These are phyloP conservation scores for Meriones psammophilus DNA, from an alignment of 2,797 vertebrate species.

Conservation along the genomic window DNA sequence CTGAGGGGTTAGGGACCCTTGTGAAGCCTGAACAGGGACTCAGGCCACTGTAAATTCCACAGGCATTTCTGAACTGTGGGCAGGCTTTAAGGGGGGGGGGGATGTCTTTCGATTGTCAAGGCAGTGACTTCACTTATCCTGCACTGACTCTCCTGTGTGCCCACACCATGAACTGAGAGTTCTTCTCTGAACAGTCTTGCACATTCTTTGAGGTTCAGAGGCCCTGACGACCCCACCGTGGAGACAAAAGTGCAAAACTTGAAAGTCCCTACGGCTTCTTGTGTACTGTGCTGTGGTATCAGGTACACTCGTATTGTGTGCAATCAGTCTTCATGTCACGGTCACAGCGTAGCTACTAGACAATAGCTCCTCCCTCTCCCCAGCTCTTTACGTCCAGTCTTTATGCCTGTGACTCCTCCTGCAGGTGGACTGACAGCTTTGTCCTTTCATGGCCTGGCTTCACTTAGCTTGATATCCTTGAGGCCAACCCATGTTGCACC, in stretches of 20 bases:
- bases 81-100: background rate
- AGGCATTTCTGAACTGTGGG: background rate
- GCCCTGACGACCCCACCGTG: background rate
- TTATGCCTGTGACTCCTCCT: background rate
- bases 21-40: background rate
- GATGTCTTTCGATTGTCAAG: background rate
- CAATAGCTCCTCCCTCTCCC: background rate
- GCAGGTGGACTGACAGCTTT: background rate
- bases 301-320: too few relatives aligned
- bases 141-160: background rate
- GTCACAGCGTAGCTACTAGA: background rate
- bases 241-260: background rate
- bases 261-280: background rate
- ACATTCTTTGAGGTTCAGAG: background rate
- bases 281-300: background rate
- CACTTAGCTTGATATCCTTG: background rate
- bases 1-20: background rate
- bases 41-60: fast-evolving
- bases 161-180: background rate
- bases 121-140: background rate
- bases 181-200: fast-evolving
- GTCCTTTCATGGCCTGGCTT: background rate
- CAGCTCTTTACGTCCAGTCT: background rate
- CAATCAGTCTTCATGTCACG: background rate
- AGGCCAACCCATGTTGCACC: too few relatives aligned